Base-by-base conservation (phyloP, 2,888 invertebrate species). In the Blera fallax region DNA sequence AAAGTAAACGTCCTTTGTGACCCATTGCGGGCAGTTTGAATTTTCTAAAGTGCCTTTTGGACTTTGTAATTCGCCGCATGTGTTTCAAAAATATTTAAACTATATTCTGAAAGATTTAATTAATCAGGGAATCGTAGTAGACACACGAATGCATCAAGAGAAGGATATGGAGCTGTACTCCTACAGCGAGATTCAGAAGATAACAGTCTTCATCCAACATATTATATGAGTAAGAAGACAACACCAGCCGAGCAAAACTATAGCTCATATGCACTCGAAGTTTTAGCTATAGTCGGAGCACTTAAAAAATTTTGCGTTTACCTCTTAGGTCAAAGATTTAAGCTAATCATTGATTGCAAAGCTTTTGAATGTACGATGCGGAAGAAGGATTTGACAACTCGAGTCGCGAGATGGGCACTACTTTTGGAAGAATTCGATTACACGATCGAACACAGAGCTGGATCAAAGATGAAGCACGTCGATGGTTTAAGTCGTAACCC, bases 1-100 rank as follows among this genome's bases (percentile, higher is more conserved):
- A 21, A 48, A 48, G 48, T 48, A 48, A 11, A 48, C 21, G 18
- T 24, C 48, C 21, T 48, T 48, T 11, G 21, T 48, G 21, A 54
- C 29, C 14, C 56, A 56, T 34, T 56, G 56, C 16, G 56, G 16
- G n/a, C 56, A 56, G 29, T 56, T 32, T 56, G 56, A 56, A 16
- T 56, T 56, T 56, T 56, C 14, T 32, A 16, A 14, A 34, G 32
- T 45, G 43, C 43, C 43, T 45, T 45, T 45, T 40, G 40, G 40
- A 14, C 40, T 40, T 40, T 40, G 54, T 29, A 54, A 54, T 29
- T 54, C 27, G 32, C 54, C 54, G 6, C 29, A 54, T 54, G 29
- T 54, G 29, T 50, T 54, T 6, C 54, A 54, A 32, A 54, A 29
- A 54, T 54, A 54, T 54, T 29, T 54, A 21, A 54, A 54, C 6